Percentiles rank a stretch among this genome's conserved stretches.
Conservation (phyloP, 2,888 invertebrate genomes). For the Cantharis flavilabris region DNA sequence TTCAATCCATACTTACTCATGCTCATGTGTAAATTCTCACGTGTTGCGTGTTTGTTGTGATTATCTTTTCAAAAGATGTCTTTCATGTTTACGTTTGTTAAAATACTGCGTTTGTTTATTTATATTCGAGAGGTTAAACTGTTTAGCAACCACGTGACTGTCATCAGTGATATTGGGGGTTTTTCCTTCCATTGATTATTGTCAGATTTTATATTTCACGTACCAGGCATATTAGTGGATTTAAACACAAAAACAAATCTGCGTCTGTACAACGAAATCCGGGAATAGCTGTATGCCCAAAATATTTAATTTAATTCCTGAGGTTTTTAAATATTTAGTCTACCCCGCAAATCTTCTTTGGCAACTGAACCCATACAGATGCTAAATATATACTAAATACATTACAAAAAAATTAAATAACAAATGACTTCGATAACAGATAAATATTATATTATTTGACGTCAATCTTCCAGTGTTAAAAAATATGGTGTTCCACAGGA, state of each 20-base stretch:
- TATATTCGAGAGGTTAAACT: background rate
- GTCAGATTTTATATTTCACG: background rate
- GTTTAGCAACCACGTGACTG: background rate
- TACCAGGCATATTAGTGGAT: background rate
- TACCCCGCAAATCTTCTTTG: background rate
- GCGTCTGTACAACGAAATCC: background rate
- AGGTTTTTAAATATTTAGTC: background rate
- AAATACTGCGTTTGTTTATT: background rate
- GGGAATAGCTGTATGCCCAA: background rate
- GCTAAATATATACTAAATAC: background rate
- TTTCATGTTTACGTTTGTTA: background rate
- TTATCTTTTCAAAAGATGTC: background rate
- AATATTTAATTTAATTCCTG: background rate
- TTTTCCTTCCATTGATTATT: background rate
- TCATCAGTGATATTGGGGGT: background rate
- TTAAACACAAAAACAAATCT: background rate
- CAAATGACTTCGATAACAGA: background rate
- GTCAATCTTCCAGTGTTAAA: background rate
- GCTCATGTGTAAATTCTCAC: background rate
- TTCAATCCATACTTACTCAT: background rate
- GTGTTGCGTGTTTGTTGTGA: background rate
- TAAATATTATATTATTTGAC: background rate
- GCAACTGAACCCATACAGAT: background rate
- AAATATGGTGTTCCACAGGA: background rate
- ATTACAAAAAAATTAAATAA: background rate